Evolutionary conservation across 2,113 vertebrate species (phyloP).

Genomic region (Malaclemys terrapin): DNA sequence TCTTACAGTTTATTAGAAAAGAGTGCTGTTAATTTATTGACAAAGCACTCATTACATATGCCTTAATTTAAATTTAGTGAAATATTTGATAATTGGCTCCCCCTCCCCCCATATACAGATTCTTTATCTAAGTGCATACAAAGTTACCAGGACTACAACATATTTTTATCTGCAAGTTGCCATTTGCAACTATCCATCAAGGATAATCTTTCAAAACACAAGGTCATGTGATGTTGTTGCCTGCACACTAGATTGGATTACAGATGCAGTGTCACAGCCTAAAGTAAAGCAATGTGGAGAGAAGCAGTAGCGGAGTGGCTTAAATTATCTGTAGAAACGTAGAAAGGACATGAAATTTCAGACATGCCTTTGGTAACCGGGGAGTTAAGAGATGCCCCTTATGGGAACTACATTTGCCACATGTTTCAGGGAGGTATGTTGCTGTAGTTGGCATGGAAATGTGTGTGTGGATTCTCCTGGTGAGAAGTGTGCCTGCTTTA

Average conservation of each 20-base stretch:
- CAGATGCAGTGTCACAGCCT: neutral
- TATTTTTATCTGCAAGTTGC: conserved; percentile 67
- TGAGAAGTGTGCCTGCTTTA: neutral
- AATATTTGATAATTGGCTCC: rapidly evolving
- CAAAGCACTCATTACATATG: neutral
- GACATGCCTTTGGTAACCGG: conserved; percentile 54
- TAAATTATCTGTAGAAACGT: conserved; percentile 27
- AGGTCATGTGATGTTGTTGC: conserved; percentile 52
- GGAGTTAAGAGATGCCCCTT: conserved; percentile 70
- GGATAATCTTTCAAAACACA: conserved; percentile 75
- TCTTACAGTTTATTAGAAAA: neutral
- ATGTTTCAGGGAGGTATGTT: conserved; percentile 86
- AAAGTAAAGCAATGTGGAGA: conserved; percentile 30
- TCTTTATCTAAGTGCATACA: conserved; percentile 15
- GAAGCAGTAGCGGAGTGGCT: conserved; percentile 33
- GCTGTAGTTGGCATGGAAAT: conserved; percentile 13
- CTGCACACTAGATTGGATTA: conserved; percentile 24
- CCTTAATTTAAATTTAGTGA: neutral
- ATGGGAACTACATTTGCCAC: conserved; percentile 85
- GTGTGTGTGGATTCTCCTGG: conserved; percentile 21
- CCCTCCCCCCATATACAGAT: neutral
- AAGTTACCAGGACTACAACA: conserved; percentile 41
- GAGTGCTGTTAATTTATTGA: neutral
- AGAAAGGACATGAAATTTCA: conserved; percentile 29
- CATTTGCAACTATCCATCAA: conserved; percentile 62